These are phyloP conservation scores for Tenthredo mesomela DNA, from an alignment of 2,888 invertebrate genomes.

Conservation along the genomic window DNA sequence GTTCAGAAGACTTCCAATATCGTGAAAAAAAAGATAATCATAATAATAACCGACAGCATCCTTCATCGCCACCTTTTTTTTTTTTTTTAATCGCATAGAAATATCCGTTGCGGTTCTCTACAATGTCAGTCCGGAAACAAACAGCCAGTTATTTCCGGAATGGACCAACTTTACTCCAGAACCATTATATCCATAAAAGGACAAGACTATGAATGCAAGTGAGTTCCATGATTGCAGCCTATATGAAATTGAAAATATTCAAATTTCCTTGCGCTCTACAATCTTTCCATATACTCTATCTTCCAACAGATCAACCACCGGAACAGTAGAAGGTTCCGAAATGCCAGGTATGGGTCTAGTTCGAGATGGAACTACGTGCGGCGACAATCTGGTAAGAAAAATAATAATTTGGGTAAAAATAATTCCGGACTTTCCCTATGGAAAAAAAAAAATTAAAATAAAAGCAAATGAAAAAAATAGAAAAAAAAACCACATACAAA, in stretches of 20 bases:
- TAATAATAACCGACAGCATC: not conserved
- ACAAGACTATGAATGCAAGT: slow-evolving; percentile 98
- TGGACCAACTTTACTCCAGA: slow-evolving; percentile 91
- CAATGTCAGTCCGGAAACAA: slow-evolving; percentile 95
- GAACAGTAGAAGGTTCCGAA: slow-evolving; percentile 83
- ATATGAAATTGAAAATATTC: not conserved
- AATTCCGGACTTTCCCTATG: too few species aligned
- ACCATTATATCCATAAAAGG: slow-evolving; percentile 95
- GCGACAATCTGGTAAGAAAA: slow-evolving; percentile 86
- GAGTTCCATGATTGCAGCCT: slow-evolving; percentile 78
- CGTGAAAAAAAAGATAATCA: not conserved
- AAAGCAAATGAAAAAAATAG: not conserved
- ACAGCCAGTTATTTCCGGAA: slow-evolving; percentile 88
- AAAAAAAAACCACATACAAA: not conserved
- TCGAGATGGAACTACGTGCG: slow-evolving; percentile 96
- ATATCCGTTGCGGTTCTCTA: slow-evolving; percentile 95
- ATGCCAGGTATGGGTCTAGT: slow-evolving; percentile 92
- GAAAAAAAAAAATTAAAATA: too few species aligned
- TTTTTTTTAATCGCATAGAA: slow-evolving; percentile 79
- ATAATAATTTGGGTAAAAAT: not conserved
- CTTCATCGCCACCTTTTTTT: slow-evolving; percentile 23
- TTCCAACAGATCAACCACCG: slow-evolving; percentile 85
- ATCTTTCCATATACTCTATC: slow-evolving; percentile 53
- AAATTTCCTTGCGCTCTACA: not conserved
- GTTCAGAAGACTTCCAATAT: not conserved